A percentile compares a stretch with the other conserved stretches of the same genome.
phyloP scores from a whole-genome alignment of 92 coral and sea anemone species.

The Zoanthus sociatus region DNA sequence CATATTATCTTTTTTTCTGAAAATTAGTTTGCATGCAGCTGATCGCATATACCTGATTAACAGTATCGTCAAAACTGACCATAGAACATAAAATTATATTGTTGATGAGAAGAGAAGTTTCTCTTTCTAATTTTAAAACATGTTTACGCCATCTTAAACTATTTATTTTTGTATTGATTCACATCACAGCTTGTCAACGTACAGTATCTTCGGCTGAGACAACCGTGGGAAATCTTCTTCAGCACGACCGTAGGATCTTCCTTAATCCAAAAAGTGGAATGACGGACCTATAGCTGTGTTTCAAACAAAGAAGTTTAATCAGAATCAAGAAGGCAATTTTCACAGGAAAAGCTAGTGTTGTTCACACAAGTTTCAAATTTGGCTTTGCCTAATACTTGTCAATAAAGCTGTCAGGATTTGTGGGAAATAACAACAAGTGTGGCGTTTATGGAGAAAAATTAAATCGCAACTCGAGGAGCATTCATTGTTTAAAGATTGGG shows the following conservation, averaged over 20 bases:
- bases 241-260: constrained; percentile 6
- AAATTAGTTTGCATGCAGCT: neutral
- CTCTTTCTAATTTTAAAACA: neutral
- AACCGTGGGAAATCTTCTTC: neutral
- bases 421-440: neutral
- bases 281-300: neutral
- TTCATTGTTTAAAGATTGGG: neutral
- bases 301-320: neutral
- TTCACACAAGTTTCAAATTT: neutral
- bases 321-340: neutral
- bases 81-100: neutral
- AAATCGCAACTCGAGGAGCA: constrained; percentile 4
- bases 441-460: neutral
- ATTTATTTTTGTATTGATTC: neutral
- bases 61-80: neutral
- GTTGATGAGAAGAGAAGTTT: neutral
- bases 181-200: constrained; percentile 7
- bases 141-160: neutral
- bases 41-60: neutral
- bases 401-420: neutral
- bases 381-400: neutral
- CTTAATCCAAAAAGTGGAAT: constrained; percentile 8
- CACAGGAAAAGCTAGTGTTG: neutral
- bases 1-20: neutral
- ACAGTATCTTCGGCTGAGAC: neutral